Conservation (phyloP, 2,113 vertebrate genomes). For the Lutjanus erythropterus region DNA sequence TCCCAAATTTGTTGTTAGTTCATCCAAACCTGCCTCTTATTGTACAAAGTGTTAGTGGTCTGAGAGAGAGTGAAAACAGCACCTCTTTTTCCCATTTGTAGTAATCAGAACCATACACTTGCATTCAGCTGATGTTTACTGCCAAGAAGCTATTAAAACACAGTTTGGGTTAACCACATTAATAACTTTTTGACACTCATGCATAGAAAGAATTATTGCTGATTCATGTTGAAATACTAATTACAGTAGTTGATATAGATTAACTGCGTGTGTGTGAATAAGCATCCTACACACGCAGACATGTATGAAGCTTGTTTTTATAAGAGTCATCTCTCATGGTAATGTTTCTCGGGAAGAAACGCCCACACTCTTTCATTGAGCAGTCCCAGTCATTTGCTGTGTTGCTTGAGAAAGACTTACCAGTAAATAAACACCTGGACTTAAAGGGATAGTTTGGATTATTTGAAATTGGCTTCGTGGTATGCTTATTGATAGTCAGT, state of each 20-base stretch:
- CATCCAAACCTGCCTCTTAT: constrained; percentile 44
- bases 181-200: background rate
- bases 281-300: no score
- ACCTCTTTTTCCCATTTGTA: constrained; percentile 14
- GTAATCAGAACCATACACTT: constrained; percentile 37
- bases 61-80: constrained; percentile 2
- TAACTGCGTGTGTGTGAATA: background rate
- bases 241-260: constrained; percentile 9
- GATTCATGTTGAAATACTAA: background rate
- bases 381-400: background rate
- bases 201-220: background rate
- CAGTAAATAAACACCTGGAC: no score
- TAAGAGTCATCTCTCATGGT: background rate
- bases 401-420: background rate
- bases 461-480: no score
- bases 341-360: background rate
- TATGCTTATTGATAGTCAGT: no score
- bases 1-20: background rate
- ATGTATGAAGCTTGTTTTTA: background rate
- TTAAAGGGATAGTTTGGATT: no score
- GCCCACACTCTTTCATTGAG: background rate
- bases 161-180: constrained; percentile 23
- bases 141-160: constrained; percentile 52
- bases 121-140: constrained; percentile 6
- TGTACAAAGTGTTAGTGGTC: constrained; percentile 21